Evolutionary conservation across 2,797 vertebrate species (phyloP), one percentile per base, ranked within the genome.

Genomic region (Melanotaenia nigrans): DNA sequence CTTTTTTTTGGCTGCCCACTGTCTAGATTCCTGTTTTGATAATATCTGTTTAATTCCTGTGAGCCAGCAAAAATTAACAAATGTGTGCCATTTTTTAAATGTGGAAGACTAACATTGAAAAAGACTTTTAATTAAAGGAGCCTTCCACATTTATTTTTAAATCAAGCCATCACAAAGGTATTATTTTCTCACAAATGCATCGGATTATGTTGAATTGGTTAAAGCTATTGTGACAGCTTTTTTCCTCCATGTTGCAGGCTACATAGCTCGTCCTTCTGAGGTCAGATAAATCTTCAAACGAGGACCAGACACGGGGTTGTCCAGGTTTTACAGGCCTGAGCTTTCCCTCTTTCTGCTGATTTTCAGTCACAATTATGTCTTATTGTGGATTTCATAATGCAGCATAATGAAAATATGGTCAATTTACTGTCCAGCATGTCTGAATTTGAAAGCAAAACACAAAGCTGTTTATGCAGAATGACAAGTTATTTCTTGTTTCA

Each of bases 21-120:
- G 67, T 65, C 1, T 57, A 73, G 67, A 81, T 73, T 82, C 82
- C 79, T 78, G 64, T 75, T 86, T 87, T 76, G 63, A 82, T 74
- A 81, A 82, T 78, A 55, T 85, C 68, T 63, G 49, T 75, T n/a
- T 77, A 81, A 77, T 68, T 87, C 73, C 78, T 81, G 56, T 55
- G 73, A 84, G 77, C 42, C 35, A 5, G n/a, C 25, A 1, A 33
- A 55, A 77, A 79, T 75, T 45, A 66, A 60, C 32, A 67, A 73
- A 66, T 58, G 35, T 72, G 42, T 64, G 62, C 9, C 22, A 57
- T 73, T 75, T 68, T 56, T 68, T 14, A 32, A n/a, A 77, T 76
- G 56, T 71, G 13, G 13, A 63, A 66, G 66, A 51, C 69, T 58
- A 65, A 66, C 30, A 56, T 78, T 78, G 78, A 63, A 81, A 81